Percentiles rank a stretch among this genome's conserved stretches.
These are phyloP conservation scores for Astyanax mexicanus DNA, from an alignment of 2,797 vertebrate species.

Conservation along the genomic window DNA sequence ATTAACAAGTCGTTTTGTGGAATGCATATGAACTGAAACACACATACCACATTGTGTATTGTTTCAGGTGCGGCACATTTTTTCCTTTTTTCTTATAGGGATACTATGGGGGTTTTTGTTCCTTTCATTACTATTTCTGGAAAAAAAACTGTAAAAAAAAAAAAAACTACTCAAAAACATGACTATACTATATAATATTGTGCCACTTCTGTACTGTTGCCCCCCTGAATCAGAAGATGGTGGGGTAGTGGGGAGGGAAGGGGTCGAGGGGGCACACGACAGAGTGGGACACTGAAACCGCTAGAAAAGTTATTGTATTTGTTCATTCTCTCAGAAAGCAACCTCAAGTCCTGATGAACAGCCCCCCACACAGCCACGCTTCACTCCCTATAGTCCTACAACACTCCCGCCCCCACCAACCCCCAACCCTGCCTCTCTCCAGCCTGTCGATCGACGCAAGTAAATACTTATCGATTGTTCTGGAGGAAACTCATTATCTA, in stretches of 20 bases:
- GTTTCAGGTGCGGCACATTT: too few relatives aligned
- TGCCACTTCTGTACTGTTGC: too few relatives aligned
- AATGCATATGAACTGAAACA: too few relatives aligned
- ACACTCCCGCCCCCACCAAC: not conserved
- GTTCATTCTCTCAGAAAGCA: constrained; percentile 18
- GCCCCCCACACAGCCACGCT: constrained; percentile 13
- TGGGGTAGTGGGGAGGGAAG: not conserved
- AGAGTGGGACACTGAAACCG: not conserved
- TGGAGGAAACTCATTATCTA: constrained; percentile 30
- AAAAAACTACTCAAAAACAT: too few relatives aligned
- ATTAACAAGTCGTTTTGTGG: too few relatives aligned
- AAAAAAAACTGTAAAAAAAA: too few relatives aligned
- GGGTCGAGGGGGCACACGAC: not conserved
- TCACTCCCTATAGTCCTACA: constrained; percentile 12
- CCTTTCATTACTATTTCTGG: too few relatives aligned
- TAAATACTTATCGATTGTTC: constrained; percentile 46
- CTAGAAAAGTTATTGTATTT: constrained; percentile 26
- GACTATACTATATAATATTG: not conserved
- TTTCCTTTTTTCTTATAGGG: too few relatives aligned
- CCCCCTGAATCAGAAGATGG: not conserved
- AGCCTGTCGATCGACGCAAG: constrained; percentile 21
- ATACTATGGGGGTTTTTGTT: too few relatives aligned
- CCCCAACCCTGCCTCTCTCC: constrained; percentile 1
- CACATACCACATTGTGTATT: too few relatives aligned
- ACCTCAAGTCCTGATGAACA: constrained; percentile 37